Evolutionary conservation across 2,888 invertebrate species (phyloP).

Genomic region (Liodrosophila aerea): DNA sequence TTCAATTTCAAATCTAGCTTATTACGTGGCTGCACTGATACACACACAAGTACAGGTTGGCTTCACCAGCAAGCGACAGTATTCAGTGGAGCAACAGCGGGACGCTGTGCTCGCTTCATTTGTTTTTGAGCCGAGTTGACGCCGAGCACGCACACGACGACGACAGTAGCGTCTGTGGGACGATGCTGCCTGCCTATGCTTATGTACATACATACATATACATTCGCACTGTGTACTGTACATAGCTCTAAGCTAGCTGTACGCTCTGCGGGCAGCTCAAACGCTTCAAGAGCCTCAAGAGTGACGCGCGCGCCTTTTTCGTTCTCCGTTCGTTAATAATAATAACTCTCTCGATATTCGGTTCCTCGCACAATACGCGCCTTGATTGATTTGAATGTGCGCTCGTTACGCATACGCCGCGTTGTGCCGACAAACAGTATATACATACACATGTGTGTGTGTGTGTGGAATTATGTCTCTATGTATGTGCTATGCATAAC

Average conservation of each 20-base stretch:
- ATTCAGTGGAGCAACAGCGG: slow-evolving; percentile 50
- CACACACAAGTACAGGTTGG: slow-evolving; percentile 36
- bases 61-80: slow-evolving; percentile 44
- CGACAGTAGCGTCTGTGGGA: slow-evolving; percentile 1
- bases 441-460: too few relatives aligned
- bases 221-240: slow-evolving; percentile 21
- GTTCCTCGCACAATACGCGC: slow-evolving; percentile 56
- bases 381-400: slow-evolving; percentile 70
- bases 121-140: slow-evolving; percentile 62
- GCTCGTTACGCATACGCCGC: slow-evolving; percentile 70
- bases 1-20: too few relatives aligned
- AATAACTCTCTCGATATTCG: slow-evolving; percentile 21
- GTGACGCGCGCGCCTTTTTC: slow-evolving; percentile 66
- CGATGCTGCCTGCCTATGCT: slow-evolving; percentile 16
- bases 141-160: neutral
- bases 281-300: slow-evolving; percentile 72
- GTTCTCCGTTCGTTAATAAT: slow-evolving; percentile 30
- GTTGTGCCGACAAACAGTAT: slow-evolving; percentile 58
- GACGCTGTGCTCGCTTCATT: slow-evolving; percentile 74
- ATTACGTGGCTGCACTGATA: slow-evolving; percentile 18
- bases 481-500: too few relatives aligned
- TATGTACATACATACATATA: slow-evolving; percentile 22
- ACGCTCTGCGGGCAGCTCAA: slow-evolving; percentile 63
- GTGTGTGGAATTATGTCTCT: too few relatives aligned
- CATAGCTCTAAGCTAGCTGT: slow-evolving; percentile 60